Conservation (phyloP, 2,797 vertebrate genomes). For the Tragopan temminckii region DNA sequence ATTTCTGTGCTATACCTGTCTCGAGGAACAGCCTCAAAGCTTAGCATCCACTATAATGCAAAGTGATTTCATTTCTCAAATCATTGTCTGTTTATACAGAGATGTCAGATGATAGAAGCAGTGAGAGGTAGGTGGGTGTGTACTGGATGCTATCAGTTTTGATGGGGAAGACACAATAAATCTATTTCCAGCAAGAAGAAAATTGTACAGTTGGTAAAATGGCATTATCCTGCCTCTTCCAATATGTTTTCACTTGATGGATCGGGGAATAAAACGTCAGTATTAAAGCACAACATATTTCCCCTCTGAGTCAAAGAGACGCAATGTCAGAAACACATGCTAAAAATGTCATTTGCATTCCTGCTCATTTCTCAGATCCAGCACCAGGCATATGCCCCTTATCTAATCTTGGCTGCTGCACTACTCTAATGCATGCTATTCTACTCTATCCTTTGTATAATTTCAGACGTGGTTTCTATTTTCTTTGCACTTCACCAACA, state of each 20-base stretch:
- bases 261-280: conserved; percentile 12
- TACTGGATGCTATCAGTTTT: conserved; percentile 29
- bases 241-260: conserved; percentile 51
- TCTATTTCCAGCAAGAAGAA: conserved; percentile 28
- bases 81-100: conserved; percentile 21
- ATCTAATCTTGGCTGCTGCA: conserved; percentile 41
- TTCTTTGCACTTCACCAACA: conserved; percentile 66
- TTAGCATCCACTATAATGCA: conserved; percentile 7
- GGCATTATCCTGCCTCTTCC: conserved; percentile 61
- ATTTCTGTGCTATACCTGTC: background rate
- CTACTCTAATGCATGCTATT: background rate
- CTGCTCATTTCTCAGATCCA: conserved; percentile 46
- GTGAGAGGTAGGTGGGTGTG: background rate
- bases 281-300: conserved; percentile 11
- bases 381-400: conserved; percentile 17
- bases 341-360: conserved; percentile 45
- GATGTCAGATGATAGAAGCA: conserved; percentile 26
- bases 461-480: conserved; percentile 62
- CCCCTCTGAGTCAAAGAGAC: conserved; percentile 26
- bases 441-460: conserved; percentile 9
- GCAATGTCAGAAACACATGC: conserved; percentile 51
- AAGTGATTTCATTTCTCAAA: conserved; percentile 25
- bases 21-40: background rate
- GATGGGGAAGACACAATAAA: conserved; percentile 11
- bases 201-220: conserved; percentile 23